Conservation (phyloP, 2,797 vertebrate species). For the Mionectes olivaceus region DNA sequence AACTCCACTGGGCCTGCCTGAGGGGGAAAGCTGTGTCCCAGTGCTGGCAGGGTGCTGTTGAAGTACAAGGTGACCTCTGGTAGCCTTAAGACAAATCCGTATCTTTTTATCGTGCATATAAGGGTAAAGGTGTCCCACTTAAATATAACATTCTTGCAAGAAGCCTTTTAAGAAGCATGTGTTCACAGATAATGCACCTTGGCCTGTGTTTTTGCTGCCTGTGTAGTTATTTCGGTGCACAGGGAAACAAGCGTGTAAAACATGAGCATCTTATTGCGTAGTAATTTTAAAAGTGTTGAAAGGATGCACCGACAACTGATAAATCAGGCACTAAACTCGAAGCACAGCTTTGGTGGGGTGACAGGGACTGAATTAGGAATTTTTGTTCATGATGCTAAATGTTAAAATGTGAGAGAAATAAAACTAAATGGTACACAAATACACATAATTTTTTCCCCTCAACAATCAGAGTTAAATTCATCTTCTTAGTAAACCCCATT, state of each 20-base stretch:
- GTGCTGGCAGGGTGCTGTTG: background rate
- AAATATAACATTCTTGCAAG: background rate
- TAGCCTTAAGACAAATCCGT: background rate
- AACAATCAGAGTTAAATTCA: background rate
- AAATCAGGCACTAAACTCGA: background rate
- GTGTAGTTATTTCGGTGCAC: background rate
- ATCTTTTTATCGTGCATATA: background rate
- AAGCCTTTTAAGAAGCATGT: background rate
- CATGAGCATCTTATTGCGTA: background rate
- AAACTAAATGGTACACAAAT: background rate
- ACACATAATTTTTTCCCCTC: background rate
- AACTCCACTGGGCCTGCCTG: background rate
- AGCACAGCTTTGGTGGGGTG: background rate
- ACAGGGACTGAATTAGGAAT: background rate
- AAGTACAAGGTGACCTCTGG: background rate
- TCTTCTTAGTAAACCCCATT: background rate
- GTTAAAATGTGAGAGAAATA: background rate
- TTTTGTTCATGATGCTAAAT: background rate
- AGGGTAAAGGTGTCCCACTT: fast-evolving
- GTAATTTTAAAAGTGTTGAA: background rate
- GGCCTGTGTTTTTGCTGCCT: background rate
- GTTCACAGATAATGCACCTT: background rate
- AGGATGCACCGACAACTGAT: background rate
- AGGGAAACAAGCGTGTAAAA: background rate
- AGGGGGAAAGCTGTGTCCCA: background rate